These are phyloP conservation scores for Malacosoma neustria DNA, from an alignment of 2,888 invertebrate genomes.

Conservation along the genomic window DNA sequence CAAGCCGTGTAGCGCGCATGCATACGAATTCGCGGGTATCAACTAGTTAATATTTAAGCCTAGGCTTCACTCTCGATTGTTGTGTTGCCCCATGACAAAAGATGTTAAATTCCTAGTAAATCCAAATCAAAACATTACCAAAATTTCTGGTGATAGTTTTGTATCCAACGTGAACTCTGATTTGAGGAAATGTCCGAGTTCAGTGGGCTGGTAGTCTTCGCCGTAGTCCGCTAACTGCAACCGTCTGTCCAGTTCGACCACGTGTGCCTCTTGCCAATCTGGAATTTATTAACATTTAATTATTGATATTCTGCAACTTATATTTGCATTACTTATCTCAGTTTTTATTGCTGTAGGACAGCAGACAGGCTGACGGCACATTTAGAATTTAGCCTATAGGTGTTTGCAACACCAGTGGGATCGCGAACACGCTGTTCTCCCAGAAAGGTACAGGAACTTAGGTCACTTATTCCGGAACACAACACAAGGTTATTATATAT, in stretches of 20 bases:
- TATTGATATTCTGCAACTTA: neutral
- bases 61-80: too few relatives aligned
- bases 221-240: conserved; percentile 80
- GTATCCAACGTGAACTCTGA: conserved; percentile 59
- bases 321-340: neutral
- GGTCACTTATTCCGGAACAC: too few relatives aligned
- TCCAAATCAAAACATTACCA: too few relatives aligned
- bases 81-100: too few relatives aligned
- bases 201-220: conserved; percentile 74
- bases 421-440: neutral
- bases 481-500: too few relatives aligned
- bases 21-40: too few relatives aligned
- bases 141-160: conserved; percentile 63
- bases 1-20: too few relatives aligned
- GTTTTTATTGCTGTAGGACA: neutral
- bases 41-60: too few relatives aligned
- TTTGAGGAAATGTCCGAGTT: conserved; percentile 54
- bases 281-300: conserved; percentile 9
- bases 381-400: neutral
- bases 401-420: neutral
- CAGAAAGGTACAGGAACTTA: too few relatives aligned
- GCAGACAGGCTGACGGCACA: neutral
- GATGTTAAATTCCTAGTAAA: too few relatives aligned
- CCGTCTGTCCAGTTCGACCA: conserved; percentile 76
- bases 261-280: conserved; percentile 74